Conservation (phyloP, 2,888 invertebrate genomes). For the Drosophila phalerata region DNA sequence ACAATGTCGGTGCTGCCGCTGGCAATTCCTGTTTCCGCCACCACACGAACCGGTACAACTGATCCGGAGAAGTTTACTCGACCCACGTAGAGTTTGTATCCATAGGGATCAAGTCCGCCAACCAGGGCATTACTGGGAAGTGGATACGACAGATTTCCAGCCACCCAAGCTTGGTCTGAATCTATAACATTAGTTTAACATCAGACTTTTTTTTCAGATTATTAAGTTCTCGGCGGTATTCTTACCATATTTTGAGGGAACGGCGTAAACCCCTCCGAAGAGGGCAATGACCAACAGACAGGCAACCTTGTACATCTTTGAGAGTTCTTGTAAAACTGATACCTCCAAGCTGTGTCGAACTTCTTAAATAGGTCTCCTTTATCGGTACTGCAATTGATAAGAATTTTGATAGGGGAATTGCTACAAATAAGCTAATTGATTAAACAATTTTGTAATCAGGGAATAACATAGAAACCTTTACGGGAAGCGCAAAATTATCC, state of each 20-base stretch:
- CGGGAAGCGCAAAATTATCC: neutral
- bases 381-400: neutral
- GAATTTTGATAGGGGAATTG: neutral
- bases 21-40: slow-evolving; percentile 53
- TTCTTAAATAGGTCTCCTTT: neutral
- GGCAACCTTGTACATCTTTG: slow-evolving; percentile 12
- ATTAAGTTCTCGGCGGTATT: neutral
- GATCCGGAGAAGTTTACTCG: slow-evolving; percentile 30
- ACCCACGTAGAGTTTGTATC: slow-evolving; percentile 54
- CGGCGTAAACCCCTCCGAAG: slow-evolving; percentile 7
- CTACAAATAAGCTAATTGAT: neutral
- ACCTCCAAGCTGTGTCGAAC: neutral
- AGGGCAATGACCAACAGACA: slow-evolving; percentile 10
- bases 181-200: too few species aligned
- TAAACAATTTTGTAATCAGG: neutral
- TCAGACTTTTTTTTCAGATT: too few species aligned
- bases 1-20: slow-evolving; percentile 33
- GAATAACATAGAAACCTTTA: neutral
- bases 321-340: neutral
- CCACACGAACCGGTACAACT: slow-evolving; percentile 53
- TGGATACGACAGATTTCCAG: slow-evolving; percentile 48
- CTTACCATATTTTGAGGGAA: slow-evolving; percentile 18
- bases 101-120: slow-evolving; percentile 59
- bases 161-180: slow-evolving; percentile 48
- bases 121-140: slow-evolving; percentile 41